Base-by-base conservation (phyloP, 2,113 vertebrate genomes). In the Peromyscus polionotus region DNA sequence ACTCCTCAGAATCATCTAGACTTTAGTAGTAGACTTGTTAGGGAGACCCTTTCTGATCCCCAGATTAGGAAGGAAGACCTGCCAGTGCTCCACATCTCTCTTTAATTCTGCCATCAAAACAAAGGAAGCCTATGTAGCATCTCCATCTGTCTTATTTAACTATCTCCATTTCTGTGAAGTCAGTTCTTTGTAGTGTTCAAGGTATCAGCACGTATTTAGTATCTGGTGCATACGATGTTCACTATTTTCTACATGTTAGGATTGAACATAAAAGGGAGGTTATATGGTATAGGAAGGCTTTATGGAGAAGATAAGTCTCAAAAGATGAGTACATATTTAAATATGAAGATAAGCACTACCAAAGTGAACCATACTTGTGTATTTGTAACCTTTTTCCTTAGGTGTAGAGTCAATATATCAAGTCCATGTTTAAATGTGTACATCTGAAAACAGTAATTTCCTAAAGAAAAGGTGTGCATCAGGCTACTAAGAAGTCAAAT, bases 21-120 rank as follows among this genome's bases (percentile, higher is more conserved):
- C 33, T 88, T 87, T 75, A 70, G 42, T 3, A 48, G 2, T 63
- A 42, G 42, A 22, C 28, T 83, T 42, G 48, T 57, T 77, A 28
- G 26, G 16, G 59, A 65, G 81, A 80, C 39, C 2, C 13, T 89
- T 65, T 92, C 9, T 48, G n/a, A 90, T 73, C 28, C 26, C 3
- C 73, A 72, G 33, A 54, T 70, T 86, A 89, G 36, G 39, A 10
- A 87, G 26, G 65, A 39, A 39, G 1, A 19, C 24, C 59, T 80
- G 1, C 36, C 68, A 51, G 84, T 11, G 22, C 19, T 88, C 16
- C 90, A 36, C 33, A 75, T 68, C 17, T 79, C 26, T 17, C 63
- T 63, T 90, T 90, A 77, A 61, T 93, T 95, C 72, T 96, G 90
- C 20, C 63, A 11, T 88, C 17, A 72, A 24, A 92, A 90, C 13